Percentiles rank a stretch among this genome's conserved stretches.
phyloP scores from a whole-genome alignment of 1,140 invertebrate genomes.

The Sminthurides bifidus region DNA sequence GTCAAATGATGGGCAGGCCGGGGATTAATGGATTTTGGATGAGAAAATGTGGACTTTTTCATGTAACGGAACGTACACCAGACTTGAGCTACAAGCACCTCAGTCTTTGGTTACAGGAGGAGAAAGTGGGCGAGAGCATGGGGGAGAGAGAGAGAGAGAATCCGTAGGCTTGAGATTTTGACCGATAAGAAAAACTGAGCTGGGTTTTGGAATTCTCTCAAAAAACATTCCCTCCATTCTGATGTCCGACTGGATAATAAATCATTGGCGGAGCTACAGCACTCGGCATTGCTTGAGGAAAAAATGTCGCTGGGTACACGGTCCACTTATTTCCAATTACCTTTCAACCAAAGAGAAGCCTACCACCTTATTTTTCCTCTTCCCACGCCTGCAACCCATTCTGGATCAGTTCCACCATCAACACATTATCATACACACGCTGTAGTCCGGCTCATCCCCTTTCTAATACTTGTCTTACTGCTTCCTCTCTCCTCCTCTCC shows the following conservation, averaged over 20 bases:
- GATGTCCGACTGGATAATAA: constrained; percentile 21
- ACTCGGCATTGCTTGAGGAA: not conserved
- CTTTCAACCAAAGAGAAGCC: constrained; percentile 16
- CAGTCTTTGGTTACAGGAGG: too few relatives aligned
- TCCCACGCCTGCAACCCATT: not conserved
- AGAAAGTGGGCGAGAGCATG: not conserved
- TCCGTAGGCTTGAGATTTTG: too few relatives aligned
- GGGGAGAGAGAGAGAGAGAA: not conserved
- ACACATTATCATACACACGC: not conserved
- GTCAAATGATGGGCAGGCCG: too few relatives aligned
- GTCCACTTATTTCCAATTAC: constrained; percentile 23
- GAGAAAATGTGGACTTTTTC: too few relatives aligned
- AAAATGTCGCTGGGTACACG: constrained; percentile 10
- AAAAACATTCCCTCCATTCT: constrained; percentile 2
- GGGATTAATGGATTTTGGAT: too few relatives aligned
- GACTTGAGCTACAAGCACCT: too few relatives aligned
- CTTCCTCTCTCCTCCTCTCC: not conserved
- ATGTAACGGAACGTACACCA: too few relatives aligned
- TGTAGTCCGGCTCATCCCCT: too few relatives aligned
- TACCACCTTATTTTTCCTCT: constrained; percentile 8
- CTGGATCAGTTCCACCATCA: not conserved
- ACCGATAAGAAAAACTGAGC: too few relatives aligned
- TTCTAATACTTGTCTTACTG: constrained; percentile 8
- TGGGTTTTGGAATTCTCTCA: constrained; percentile 11
- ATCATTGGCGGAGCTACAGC: constrained; percentile 15